These are phyloP conservation scores for Misgurnus anguillicaudatus DNA, from an alignment of 2,113 vertebrate genomes.

Conservation along the genomic window DNA sequence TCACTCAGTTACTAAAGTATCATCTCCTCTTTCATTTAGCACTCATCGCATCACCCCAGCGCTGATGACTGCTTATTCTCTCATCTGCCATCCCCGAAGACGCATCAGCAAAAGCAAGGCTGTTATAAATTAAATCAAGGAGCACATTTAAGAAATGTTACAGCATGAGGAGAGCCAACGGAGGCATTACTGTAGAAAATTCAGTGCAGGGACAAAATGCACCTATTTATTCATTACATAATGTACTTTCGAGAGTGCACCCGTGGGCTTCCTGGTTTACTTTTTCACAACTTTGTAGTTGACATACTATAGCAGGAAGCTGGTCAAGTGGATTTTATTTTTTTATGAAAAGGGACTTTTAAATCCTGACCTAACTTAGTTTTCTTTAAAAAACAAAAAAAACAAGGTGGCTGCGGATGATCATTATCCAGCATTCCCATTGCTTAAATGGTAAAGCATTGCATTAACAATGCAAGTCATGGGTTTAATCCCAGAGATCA, in stretches of 20 bases:
- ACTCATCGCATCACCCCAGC: constrained; percentile 23
- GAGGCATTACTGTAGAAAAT: not conserved
- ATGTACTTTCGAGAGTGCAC: not conserved
- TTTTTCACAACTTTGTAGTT: too few species aligned
- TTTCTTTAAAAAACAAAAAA: too few species aligned
- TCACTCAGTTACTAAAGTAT: constrained; percentile 6
- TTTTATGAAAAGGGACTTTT: too few species aligned
- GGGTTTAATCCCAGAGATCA: too few species aligned
- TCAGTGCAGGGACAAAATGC: not conserved
- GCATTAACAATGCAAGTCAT: too few species aligned
- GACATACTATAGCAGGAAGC: too few species aligned
- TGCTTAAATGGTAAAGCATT: too few species aligned
- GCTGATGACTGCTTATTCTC: constrained; percentile 18
- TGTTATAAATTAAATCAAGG: constrained; percentile 30
- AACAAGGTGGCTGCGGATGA: too few species aligned
- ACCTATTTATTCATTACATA: too few species aligned
- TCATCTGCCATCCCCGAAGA: constrained; percentile 21
- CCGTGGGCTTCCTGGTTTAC: not conserved
- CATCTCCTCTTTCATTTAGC: constrained; percentile 20
- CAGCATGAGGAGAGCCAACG: not conserved
- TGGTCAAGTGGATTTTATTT: too few species aligned
- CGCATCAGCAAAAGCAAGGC: constrained; percentile 37
- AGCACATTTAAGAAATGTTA: constrained; percentile 27
- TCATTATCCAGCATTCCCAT: too few species aligned
- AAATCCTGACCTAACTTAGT: too few species aligned